phyloP scores from a whole-genome alignment of 2,888 invertebrate genomes.

The Hermaeophaga mercurialis region DNA sequence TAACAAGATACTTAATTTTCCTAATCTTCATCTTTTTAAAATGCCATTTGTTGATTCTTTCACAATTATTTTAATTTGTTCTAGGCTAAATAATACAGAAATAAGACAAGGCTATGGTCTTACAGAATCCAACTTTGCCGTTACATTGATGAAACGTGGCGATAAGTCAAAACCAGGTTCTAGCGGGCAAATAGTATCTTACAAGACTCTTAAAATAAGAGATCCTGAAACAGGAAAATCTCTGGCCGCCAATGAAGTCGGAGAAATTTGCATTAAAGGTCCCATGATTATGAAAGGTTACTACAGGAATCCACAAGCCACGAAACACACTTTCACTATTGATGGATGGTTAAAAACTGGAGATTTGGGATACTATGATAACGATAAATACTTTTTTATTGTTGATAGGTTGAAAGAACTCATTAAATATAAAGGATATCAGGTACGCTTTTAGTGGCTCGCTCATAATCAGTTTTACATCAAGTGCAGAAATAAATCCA shows the following conservation, averaged over 20 bases:
- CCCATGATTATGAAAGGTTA: conserved; percentile 68
- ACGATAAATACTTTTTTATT: conserved; percentile 77
- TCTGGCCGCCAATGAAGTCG: conserved; percentile 66
- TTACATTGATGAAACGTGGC: conserved; percentile 53
- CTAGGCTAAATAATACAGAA: conserved; percentile 36
- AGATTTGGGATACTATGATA: conserved; percentile 82
- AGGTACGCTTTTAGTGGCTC: too few species aligned
- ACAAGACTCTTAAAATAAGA: conserved; percentile 66
- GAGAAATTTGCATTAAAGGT: conserved; percentile 83
- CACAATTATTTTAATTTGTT: too few species aligned
- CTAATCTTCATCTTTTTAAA: too few species aligned
- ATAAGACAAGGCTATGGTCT: conserved; percentile 74
- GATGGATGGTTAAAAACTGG: conserved; percentile 82
- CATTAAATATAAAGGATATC: conserved; percentile 87
- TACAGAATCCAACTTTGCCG: conserved; percentile 74
- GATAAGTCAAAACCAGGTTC: conserved; percentile 61
- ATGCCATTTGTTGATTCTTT: too few species aligned
- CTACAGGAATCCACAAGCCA: conserved; percentile 69
- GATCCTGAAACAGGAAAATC: conserved; percentile 66
- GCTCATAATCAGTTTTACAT: too few species aligned
- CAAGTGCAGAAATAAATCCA: too few species aligned
- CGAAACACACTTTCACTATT: conserved; percentile 65
- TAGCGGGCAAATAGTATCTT: conserved; percentile 66
- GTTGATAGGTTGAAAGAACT: conserved; percentile 88
- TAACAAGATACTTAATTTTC: too few species aligned